These are phyloP conservation scores for Beaufortia kweichowensis DNA, from an alignment of 2,113 vertebrate species.

Conservation along the genomic window DNA sequence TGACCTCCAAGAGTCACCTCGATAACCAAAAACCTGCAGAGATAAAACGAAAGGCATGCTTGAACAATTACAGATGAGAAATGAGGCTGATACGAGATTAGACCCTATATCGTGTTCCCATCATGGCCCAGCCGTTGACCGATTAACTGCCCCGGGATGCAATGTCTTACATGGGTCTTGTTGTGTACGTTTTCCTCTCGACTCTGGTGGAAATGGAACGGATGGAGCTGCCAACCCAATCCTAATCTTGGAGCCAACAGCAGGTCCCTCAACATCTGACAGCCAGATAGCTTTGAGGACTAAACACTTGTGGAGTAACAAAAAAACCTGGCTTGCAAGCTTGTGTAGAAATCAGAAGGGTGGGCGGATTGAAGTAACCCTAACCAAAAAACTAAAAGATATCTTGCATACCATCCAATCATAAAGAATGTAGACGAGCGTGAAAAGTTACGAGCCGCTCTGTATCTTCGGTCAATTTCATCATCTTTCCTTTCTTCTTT, in stretches of 20 bases:
- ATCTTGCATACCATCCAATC: constrained; percentile 35
- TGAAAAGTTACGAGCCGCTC: constrained; percentile 18
- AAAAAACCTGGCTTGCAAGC: neutral
- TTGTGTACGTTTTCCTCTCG: neutral
- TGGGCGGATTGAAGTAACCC: neutral
- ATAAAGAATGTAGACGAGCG: neutral
- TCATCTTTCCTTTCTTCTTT: neutral
- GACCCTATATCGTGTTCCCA: constrained; percentile 23
- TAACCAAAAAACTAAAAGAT: constrained; percentile 19
- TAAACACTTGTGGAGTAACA: neutral
- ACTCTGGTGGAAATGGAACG: constrained; percentile 15
- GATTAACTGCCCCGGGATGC: constrained; percentile 26
- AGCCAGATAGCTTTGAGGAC: constrained; percentile 25
- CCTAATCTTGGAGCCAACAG: constrained; percentile 41
- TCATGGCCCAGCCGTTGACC: constrained; percentile 30
- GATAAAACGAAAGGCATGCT: neutral
- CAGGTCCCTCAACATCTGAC: constrained; percentile 16
- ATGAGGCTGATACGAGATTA: constrained; percentile 17
- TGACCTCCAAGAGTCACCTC: constrained; percentile 18
- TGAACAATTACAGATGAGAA: neutral
- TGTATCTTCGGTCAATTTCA: constrained; percentile 31
- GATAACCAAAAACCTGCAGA: neutral
- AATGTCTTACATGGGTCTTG: constrained; percentile 2
- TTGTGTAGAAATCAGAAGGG: neutral
- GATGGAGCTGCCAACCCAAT: constrained; percentile 42